Evolutionary conservation across 2,888 invertebrate species (phyloP).

Genomic region (Epistrophella euchroma): DNA sequence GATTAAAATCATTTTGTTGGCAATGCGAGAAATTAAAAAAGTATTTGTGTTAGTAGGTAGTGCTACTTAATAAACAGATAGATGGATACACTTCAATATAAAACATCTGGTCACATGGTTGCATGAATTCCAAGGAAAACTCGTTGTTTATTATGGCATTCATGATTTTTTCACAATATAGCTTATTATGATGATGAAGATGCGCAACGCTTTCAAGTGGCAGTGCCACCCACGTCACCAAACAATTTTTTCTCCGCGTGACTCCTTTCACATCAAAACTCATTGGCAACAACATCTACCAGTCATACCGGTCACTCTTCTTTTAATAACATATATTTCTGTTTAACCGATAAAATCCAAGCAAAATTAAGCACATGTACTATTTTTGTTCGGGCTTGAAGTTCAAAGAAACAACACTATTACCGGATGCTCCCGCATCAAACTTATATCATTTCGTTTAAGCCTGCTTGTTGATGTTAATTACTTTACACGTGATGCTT

Average conservation of each 20-base stretch:
- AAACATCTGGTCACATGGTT: slow-evolving; percentile 20
- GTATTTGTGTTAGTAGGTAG: not conserved
- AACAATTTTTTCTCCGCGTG: slow-evolving; percentile 78
- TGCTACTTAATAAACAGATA: not conserved
- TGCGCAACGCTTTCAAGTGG: slow-evolving; percentile 6
- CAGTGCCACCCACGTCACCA: slow-evolving; percentile 56
- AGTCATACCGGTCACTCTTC: slow-evolving; percentile 64
- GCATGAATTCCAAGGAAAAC: slow-evolving; percentile 16
- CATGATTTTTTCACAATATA: not conserved
- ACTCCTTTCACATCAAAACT: slow-evolving; percentile 80
- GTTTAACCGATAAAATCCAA: slow-evolving; percentile 11
- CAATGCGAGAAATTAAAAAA: not conserved
- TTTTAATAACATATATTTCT: slow-evolving; percentile 47
- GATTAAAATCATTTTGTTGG: not conserved
- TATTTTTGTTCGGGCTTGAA: slow-evolving; percentile 36
- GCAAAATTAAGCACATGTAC: slow-evolving; percentile 8
- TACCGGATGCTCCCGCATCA: slow-evolving; percentile 41
- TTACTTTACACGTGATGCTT: not conserved
- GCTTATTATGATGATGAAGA: slow-evolving; percentile 14
- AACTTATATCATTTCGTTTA: slow-evolving; percentile 34
- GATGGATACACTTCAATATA: not conserved
- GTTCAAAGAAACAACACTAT: slow-evolving; percentile 41
- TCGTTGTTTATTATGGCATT: not conserved
- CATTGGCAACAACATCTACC: slow-evolving; percentile 47
- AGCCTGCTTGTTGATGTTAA: not conserved